Conservation (phyloP, 2,797 vertebrate genomes). For the Poeciliopsis turneri region DNA sequence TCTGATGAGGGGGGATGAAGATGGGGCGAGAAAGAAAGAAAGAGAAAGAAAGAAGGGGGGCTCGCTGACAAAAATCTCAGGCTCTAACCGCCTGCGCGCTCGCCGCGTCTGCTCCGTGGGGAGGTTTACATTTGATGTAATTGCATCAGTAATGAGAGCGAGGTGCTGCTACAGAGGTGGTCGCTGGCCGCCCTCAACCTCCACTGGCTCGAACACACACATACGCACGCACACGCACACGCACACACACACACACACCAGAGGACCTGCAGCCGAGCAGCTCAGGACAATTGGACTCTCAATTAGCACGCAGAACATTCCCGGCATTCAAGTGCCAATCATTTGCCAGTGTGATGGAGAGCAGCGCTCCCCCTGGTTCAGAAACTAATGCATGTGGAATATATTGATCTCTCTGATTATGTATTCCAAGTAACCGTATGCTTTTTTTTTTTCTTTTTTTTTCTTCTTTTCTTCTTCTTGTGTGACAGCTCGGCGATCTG, state of each 20-base stretch:
- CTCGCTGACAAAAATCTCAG: slow-evolving; percentile 78
- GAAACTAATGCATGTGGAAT: slow-evolving; percentile 72
- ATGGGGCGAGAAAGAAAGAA: slow-evolving; percentile 10
- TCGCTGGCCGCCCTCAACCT: slow-evolving; percentile 33
- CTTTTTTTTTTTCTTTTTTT: slow-evolving; percentile 1
- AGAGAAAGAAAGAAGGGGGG: slow-evolving; percentile 18
- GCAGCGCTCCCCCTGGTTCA: slow-evolving; percentile 64
- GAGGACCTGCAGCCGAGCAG: slow-evolving; percentile 37
- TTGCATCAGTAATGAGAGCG: slow-evolving; percentile 66
- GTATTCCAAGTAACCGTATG: slow-evolving; percentile 74
- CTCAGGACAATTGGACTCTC: slow-evolving; percentile 32
- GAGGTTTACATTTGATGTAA: slow-evolving; percentile 68
- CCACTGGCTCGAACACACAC: slow-evolving; percentile 40
- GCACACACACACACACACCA: background rate
- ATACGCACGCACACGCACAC: background rate
- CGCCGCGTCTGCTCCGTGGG: slow-evolving; percentile 72
- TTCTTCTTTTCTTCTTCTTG: background rate
- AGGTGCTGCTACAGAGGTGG: slow-evolving; percentile 62
- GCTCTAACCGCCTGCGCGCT: slow-evolving; percentile 60
- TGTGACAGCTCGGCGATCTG: slow-evolving; percentile 30
- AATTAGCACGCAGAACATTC: slow-evolving; percentile 39
- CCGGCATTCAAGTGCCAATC: slow-evolving; percentile 13
- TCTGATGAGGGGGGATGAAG: slow-evolving; percentile 35
- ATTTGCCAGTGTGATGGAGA: slow-evolving; percentile 38
- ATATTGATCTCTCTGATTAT: slow-evolving; percentile 57